phyloP scores from a whole-genome alignment of 2,797 vertebrate genomes.

The Argentina silus region DNA sequence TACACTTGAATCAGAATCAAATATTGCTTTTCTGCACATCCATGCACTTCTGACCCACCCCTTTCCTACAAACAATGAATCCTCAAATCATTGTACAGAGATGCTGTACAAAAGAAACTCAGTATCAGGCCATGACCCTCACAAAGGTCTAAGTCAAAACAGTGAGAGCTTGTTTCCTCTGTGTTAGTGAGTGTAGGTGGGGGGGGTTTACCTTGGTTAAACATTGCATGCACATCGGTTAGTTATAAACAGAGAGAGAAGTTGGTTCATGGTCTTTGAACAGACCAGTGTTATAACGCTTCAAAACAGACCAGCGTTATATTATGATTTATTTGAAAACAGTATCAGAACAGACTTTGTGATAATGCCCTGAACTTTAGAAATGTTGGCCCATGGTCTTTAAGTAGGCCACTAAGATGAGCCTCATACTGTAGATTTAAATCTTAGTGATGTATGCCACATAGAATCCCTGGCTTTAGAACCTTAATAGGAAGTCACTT shows the following conservation, averaged over 20 bases:
- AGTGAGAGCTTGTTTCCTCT: too few species aligned
- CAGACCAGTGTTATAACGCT: too few species aligned
- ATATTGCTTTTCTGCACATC: slow-evolving; percentile 38
- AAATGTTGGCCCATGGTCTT: slow-evolving; percentile 6
- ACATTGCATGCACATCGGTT: too few species aligned
- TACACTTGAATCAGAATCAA: slow-evolving; percentile 41
- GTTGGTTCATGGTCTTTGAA: too few species aligned
- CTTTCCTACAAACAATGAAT: background rate
- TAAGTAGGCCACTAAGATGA: slow-evolving; percentile 12
- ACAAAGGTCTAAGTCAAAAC: background rate
- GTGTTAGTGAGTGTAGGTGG: background rate
- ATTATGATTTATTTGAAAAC: background rate
- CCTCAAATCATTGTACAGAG: slow-evolving; percentile 17
- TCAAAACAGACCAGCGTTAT: too few species aligned
- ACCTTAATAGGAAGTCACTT: slow-evolving; percentile 1
- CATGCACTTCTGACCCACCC: slow-evolving; percentile 25
- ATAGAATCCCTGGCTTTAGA: slow-evolving; percentile 17
- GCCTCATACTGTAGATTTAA: too few species aligned
- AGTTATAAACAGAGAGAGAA: too few species aligned
- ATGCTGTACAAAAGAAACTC: slow-evolving; percentile 24
- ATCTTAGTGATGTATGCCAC: slow-evolving; percentile 29
- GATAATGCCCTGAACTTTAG: slow-evolving; percentile 36
- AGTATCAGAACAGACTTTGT: background rate
- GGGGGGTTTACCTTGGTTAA: too few species aligned
- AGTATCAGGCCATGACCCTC: background rate